Base-by-base conservation (phyloP, 2,797 vertebrate genomes). In the Bradypodion pumilum region DNA sequence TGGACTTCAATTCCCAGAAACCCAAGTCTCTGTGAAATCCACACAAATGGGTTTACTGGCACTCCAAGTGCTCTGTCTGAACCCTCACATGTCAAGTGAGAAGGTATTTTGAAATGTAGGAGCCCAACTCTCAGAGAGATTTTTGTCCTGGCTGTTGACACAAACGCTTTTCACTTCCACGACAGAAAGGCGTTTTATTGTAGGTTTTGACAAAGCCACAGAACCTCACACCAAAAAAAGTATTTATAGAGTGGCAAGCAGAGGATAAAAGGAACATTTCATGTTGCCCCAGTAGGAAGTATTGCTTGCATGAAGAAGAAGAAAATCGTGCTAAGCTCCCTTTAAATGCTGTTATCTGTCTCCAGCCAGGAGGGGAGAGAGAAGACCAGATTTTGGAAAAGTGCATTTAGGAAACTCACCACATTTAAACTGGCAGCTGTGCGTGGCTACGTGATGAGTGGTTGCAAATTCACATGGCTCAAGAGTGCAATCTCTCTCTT, bases 361-460 rank as follows among this genome's bases (percentile, higher is more conserved):
- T 70, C 66, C 74, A 84, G 56, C 66, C 37, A 78, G 73, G 80
- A 49, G 69, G 65, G 76, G 84, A 52, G n/a, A 87, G 87, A 89
- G 32, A 66, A 52, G 77, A 42, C n/a, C n/a, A n/a, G n/a, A n/a
- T n/a, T n/a, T n/a, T n/a, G n/a, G n/a, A n/a, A n/a, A n/a, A 46
- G 73, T 74, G 74, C 19, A 80, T 4, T 72, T 35, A 52, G 29
- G 32, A 62, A 32, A 44, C 1, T 23, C 29, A n/a, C 74, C 37
- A 52, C 73, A 72, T 70, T 62, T 59, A 74, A 84, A 44, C 68
- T 63, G 23, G 59, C 49, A 76, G 82, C 76, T 35, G 23, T 78
- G 32, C 10, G 46, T 77, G 83, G 77, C 42, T 4, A 5, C 35
- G 25, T 0, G 59, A 8, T 79, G 83, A 74, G 82, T 29, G 66